A percentile compares a stretch with the other conserved stretches of the same genome.
Evolutionary conservation across 2,888 invertebrate species (phyloP).

Genomic region (Drosophila nr. fundita): DNA sequence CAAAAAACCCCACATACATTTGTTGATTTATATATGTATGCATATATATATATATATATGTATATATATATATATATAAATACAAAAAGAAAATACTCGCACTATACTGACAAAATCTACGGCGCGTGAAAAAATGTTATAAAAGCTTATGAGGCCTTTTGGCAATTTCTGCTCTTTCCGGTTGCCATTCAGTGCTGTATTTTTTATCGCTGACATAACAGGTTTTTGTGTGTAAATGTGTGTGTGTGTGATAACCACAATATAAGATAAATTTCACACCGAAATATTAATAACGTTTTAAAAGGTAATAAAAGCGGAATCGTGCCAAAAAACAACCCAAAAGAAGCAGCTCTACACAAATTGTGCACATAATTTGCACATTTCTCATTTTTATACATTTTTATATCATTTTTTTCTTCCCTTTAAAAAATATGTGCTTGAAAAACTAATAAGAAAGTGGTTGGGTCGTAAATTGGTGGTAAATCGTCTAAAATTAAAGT

Average conservation of each 20-base stretch:
- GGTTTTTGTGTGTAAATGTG: constrained; percentile 6
- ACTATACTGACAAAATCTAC: constrained; percentile 58
- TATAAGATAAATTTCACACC: constrained; percentile 59
- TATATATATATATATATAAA: neutral
- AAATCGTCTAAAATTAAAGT: constrained; percentile 56
- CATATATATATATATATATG: neutral
- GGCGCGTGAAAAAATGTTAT: constrained; percentile 57
- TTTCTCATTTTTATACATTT: constrained; percentile 42
- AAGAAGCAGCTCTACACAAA: constrained; percentile 32
- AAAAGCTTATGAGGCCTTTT: constrained; percentile 56
- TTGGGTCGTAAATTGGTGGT: constrained; percentile 46
- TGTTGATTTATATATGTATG: no score
- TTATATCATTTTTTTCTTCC: neutral
- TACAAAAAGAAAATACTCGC: constrained; percentile 17
- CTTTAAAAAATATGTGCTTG: constrained; percentile 4
- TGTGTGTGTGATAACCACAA: constrained; percentile 45
- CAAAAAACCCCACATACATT: constrained; percentile 10
- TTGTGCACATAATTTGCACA: constrained; percentile 40
- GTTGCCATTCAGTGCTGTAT: constrained; percentile 1
- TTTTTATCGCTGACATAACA: constrained; percentile 29
- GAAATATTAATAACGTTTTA: constrained; percentile 57
- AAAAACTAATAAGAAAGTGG: constrained; percentile 56
- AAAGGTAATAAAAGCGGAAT: constrained; percentile 33
- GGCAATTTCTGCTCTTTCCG: constrained; percentile 39
- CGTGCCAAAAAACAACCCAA: constrained; percentile 12